phyloP scores from a whole-genome alignment of 2,113 vertebrate species.

The Neoarius graeffei region DNA sequence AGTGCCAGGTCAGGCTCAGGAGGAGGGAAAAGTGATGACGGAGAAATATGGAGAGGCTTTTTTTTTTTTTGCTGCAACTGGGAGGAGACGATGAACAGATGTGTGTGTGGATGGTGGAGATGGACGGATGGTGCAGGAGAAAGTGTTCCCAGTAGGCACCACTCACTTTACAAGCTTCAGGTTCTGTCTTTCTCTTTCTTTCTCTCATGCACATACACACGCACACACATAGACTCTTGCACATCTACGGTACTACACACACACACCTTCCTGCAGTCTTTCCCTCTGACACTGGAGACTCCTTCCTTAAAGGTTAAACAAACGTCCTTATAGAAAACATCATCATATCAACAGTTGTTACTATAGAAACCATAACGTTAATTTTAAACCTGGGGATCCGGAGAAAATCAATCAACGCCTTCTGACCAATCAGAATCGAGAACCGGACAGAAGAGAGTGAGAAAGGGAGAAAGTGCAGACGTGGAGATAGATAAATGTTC shows the following conservation, averaged over 20 bases:
- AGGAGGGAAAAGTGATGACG: conserved; percentile 46
- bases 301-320: background rate
- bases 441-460: conserved; percentile 36
- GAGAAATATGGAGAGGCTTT: conserved; percentile 32
- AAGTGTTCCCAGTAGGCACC: background rate
- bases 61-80: conserved; percentile 31
- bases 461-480: conserved; percentile 55
- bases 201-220: background rate
- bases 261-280: background rate
- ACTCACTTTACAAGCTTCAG: conserved; percentile 1
- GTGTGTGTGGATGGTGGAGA: background rate
- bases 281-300: conserved; percentile 1
- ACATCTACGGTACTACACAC: background rate
- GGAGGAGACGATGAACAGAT: conserved; percentile 37
- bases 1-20: conserved; percentile 32
- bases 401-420: background rate
- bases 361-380: background rate
- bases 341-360: background rate
- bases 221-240: background rate
- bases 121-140: background rate
- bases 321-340: background rate
- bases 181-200: background rate
- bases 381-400: no score
- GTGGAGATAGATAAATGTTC: conserved; percentile 76
- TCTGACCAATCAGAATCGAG: background rate